These are phyloP conservation scores for Idaea straminata DNA, from an alignment of 2,888 invertebrate species.

Conservation along the genomic window DNA sequence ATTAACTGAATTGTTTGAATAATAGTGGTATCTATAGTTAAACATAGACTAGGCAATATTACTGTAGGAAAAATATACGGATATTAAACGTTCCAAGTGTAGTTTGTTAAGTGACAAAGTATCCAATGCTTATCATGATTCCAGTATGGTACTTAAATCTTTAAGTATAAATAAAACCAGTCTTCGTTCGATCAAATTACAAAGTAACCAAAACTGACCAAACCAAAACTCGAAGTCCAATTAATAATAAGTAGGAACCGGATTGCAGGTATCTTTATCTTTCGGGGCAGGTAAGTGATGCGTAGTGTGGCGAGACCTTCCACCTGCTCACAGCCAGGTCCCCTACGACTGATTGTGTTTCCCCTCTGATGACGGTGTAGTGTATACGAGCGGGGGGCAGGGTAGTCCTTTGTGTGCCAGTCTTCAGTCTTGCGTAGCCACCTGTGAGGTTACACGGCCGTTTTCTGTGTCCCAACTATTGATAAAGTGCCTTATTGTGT, in stretches of 20 bases:
- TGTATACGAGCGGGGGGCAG: slow-evolving; percentile 40
- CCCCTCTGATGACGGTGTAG: slow-evolving; percentile 48
- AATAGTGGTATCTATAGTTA: slow-evolving; percentile 24
- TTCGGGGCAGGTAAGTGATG: slow-evolving; percentile 64
- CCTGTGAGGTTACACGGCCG: slow-evolving; percentile 64
- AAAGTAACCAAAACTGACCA: slow-evolving; percentile 40
- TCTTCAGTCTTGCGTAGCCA: slow-evolving; percentile 64
- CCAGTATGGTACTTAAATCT: not conserved
- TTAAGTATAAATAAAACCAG: slow-evolving; percentile 14
- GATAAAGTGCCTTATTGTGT: slow-evolving; percentile 59
- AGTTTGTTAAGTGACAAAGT: not conserved
- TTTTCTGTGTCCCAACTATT: slow-evolving; percentile 47
- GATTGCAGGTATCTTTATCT: slow-evolving; percentile 63
- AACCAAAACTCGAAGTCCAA: slow-evolving; percentile 50
- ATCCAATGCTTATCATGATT: not conserved
- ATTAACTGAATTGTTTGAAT: slow-evolving; percentile 16
- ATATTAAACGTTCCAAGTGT: not conserved
- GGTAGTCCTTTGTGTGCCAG: slow-evolving; percentile 39
- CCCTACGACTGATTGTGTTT: slow-evolving; percentile 42
- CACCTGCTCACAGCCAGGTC: slow-evolving; percentile 58
- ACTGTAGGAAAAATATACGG: not conserved
- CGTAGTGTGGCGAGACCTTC: slow-evolving; percentile 42
- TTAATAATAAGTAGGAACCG: slow-evolving; percentile 58
- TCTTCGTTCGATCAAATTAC: slow-evolving; percentile 35
- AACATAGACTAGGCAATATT: slow-evolving; percentile 5